These are phyloP conservation scores for Dreissena rostriformis DNA, from an alignment of 1,140 invertebrate genomes.

Conservation along the genomic window DNA sequence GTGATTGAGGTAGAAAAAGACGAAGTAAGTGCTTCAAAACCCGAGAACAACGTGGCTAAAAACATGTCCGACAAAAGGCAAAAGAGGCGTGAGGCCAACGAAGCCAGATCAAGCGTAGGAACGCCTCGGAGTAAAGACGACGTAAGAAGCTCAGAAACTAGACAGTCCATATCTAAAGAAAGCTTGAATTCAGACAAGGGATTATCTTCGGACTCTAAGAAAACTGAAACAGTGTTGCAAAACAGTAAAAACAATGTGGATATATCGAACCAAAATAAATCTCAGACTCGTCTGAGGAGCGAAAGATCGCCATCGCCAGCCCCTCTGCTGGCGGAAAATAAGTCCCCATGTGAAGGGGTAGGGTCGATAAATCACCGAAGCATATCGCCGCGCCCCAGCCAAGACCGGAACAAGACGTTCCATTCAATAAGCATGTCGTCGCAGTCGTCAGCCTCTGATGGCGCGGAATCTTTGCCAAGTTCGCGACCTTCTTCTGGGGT, in stretches of 20 bases:
- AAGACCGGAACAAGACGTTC: slow-evolving; percentile 60
- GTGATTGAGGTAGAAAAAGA: slow-evolving; percentile 36
- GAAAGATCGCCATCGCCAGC: slow-evolving; percentile 53
- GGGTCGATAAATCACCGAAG: slow-evolving; percentile 18
- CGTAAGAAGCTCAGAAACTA: neutral
- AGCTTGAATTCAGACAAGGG: no score
- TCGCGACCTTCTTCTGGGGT: slow-evolving; percentile 38
- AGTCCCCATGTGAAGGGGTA: slow-evolving; percentile 32
- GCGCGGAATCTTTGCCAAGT: slow-evolving; percentile 46
- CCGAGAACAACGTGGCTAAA: neutral
- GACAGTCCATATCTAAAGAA: neutral
- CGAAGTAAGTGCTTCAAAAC: slow-evolving; percentile 2
- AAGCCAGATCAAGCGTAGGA: slow-evolving; percentile 17
- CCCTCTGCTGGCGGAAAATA: slow-evolving; percentile 18
- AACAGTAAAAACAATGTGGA: slow-evolving; percentile 18
- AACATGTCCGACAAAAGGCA: slow-evolving; percentile 5
- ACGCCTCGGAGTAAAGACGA: slow-evolving; percentile 27
- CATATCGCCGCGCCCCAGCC: slow-evolving; percentile 41
- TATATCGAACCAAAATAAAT: neutral
- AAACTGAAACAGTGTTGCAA: slow-evolving; percentile 10
- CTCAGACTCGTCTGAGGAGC: slow-evolving; percentile 47
- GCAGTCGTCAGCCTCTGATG: slow-evolving; percentile 64
- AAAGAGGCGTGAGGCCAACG: slow-evolving; percentile 9
- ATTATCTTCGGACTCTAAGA: neutral
- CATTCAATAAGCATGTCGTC: slow-evolving; percentile 66